Percentiles rank a stretch among this genome's conserved stretches.
phyloP scores from a whole-genome alignment of 2,797 vertebrate genomes.

The Prionace glauca region DNA sequence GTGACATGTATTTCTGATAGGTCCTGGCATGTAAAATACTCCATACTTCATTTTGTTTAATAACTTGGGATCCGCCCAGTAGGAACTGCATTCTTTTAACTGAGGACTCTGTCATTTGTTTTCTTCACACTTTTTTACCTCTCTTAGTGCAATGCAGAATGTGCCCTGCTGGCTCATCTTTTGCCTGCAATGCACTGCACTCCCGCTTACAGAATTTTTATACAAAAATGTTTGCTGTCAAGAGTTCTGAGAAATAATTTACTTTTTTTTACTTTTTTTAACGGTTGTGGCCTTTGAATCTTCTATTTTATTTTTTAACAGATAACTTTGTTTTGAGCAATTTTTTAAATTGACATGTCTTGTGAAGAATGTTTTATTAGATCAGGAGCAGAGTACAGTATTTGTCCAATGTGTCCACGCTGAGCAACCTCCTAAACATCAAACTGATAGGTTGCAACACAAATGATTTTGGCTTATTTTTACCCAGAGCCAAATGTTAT shows the following conservation, averaged over 20 bases:
- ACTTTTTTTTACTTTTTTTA: constrained; percentile 16
- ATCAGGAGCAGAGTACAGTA: constrained; percentile 36
- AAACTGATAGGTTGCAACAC: background rate
- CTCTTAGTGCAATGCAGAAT: constrained; percentile 31
- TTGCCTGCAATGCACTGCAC: constrained; percentile 24
- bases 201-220: constrained; percentile 34
- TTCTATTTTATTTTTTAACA: constrained; percentile 39
- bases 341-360: constrained; percentile 25
- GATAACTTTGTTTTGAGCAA: constrained; percentile 35
- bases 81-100: constrained; percentile 31
- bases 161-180: constrained; percentile 33
- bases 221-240: constrained; percentile 32
- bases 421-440: background rate
- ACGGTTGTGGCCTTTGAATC: constrained; percentile 38
- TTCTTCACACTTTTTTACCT: constrained; percentile 38
- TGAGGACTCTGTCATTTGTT: constrained; percentile 2
- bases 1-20: constrained; percentile 3
- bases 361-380: constrained; percentile 35
- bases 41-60: constrained; percentile 16
- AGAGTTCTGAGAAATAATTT: constrained; percentile 30
- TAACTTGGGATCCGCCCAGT: constrained; percentile 30
- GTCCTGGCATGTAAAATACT: constrained; percentile 18
- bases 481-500: background rate
- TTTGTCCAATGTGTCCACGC: background rate
- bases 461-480: constrained; percentile 30